phyloP scores from a whole-genome alignment of 2,888 invertebrate genomes.

The Mellilla xanthometata region DNA sequence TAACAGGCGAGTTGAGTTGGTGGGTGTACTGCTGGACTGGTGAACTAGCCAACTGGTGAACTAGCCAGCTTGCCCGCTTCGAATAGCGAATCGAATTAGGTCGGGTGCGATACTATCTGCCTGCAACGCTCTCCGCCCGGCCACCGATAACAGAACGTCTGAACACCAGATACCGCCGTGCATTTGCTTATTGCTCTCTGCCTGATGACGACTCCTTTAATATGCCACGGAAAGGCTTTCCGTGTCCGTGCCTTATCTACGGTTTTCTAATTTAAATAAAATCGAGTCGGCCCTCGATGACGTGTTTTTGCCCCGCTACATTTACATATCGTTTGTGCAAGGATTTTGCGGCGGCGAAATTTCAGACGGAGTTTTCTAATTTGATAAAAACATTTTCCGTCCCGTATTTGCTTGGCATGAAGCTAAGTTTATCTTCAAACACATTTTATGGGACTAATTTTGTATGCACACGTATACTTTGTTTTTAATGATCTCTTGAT shows the following conservation, averaged over 20 bases:
- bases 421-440: neutral
- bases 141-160: conserved; percentile 32
- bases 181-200: conserved; percentile 70
- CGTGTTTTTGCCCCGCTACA: conserved; percentile 34
- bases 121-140: conserved; percentile 53
- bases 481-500: neutral
- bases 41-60: conserved; percentile 25
- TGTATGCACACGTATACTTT: neutral
- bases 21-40: conserved; percentile 27
- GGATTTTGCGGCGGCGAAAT: conserved; percentile 23
- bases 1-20: conserved; percentile 20
- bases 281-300: conserved; percentile 41
- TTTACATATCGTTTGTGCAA: conserved; percentile 28
- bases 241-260: conserved; percentile 63
- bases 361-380: conserved; percentile 19
- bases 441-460: neutral
- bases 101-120: conserved; percentile 68
- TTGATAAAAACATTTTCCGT: conserved; percentile 1
- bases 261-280: conserved; percentile 50
- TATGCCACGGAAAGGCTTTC: conserved; percentile 57
- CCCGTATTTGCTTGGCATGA: neutral
- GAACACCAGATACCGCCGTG: conserved; percentile 56
- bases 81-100: conserved; percentile 67
- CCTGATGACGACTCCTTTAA: conserved; percentile 56
- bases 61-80: conserved; percentile 40